A percentile compares a stretch with the other conserved stretches of the same genome.
phyloP scores from a whole-genome alignment of 2,888 invertebrate genomes.

The Campaea margaritaria region DNA sequence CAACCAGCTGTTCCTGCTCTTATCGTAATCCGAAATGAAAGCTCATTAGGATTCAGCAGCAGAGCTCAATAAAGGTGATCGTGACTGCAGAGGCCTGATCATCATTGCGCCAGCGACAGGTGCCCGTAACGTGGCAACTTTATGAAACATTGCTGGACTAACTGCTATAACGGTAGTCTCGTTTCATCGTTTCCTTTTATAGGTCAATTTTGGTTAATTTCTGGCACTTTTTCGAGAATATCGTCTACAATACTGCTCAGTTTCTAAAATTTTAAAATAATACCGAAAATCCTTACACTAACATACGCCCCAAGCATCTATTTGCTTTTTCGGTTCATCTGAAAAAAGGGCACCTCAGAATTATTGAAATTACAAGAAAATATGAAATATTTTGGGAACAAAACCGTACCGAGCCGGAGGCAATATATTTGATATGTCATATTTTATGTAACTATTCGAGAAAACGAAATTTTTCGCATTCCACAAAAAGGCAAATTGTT shows the following conservation, averaged over 20 bases:
- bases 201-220: constrained; percentile 3
- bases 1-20: background rate
- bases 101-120: constrained; percentile 40
- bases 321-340: too few relatives aligned
- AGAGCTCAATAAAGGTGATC: constrained; percentile 1
- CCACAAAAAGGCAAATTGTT: constrained; percentile 4
- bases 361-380: constrained; percentile 8
- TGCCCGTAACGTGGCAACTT: constrained; percentile 51
- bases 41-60: background rate
- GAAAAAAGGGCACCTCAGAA: background rate
- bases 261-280: too few relatives aligned
- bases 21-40: background rate
- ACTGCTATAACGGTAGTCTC: constrained; percentile 16
- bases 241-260: too few relatives aligned
- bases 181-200: constrained; percentile 23
- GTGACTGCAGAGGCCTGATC: constrained; percentile 8
- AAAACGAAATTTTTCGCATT: constrained; percentile 17
- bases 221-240: too few relatives aligned
- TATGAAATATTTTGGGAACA: constrained; percentile 17
- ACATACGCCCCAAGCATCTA: too few relatives aligned
- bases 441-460: constrained; percentile 25
- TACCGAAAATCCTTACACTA: too few relatives aligned
- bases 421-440: constrained; percentile 27
- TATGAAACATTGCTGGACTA: constrained; percentile 44
- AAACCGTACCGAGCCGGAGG: constrained; percentile 18